Percentiles rank a stretch among this genome's conserved stretches.
Conservation (phyloP, 2,113 vertebrate species). For the Thryonomys swinderianus region DNA sequence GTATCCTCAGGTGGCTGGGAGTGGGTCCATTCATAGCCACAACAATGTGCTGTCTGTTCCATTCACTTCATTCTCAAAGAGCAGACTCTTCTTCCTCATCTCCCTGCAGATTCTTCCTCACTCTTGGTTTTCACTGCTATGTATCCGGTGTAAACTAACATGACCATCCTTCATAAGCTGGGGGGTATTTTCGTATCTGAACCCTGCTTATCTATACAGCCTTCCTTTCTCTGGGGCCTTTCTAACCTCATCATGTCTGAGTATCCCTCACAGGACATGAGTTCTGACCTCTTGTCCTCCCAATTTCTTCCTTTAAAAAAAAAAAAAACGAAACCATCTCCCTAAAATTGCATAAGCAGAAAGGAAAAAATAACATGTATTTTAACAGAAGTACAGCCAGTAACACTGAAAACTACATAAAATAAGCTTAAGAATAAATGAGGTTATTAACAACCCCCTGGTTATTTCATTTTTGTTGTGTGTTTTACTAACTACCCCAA, state of each 20-base stretch:
- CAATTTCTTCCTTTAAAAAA: background rate
- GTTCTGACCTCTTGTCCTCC: background rate
- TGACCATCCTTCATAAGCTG: background rate
- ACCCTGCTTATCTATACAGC: fast-evolving
- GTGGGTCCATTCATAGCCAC: fast-evolving
- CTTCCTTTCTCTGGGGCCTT: background rate
- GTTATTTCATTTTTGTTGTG: too few relatives aligned
- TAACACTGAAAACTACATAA: background rate
- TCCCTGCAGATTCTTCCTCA: background rate
- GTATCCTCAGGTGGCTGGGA: background rate
- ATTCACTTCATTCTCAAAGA: background rate
- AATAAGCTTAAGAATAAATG: background rate
- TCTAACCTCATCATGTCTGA: background rate
- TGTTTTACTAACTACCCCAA: background rate
- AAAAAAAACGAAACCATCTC: background rate
- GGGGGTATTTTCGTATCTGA: too few relatives aligned
- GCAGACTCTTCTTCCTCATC: background rate
- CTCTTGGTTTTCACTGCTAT: fast-evolving
- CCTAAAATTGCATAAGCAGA: background rate
- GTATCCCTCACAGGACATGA: background rate
- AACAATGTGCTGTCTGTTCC: background rate
- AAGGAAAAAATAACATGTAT: background rate
- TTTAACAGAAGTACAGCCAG: too few relatives aligned
- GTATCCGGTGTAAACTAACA: too few relatives aligned
- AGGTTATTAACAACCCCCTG: background rate